These are phyloP conservation scores for Psylliodes chrysocephalus DNA, from an alignment of 2,888 invertebrate genomes.

Conservation along the genomic window DNA sequence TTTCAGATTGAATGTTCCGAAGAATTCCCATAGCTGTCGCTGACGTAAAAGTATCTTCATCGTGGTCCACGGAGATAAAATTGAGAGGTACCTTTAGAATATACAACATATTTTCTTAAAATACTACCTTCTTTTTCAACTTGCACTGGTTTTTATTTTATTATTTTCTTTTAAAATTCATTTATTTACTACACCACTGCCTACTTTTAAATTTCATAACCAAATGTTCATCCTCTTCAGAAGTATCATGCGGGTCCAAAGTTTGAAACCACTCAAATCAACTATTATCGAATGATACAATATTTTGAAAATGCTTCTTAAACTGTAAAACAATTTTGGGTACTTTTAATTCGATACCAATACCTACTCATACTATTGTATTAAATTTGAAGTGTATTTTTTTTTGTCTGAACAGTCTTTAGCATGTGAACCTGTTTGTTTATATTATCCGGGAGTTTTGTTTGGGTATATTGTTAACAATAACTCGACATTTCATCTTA, in stretches of 20 bases:
- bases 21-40: too few relatives aligned
- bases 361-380: not conserved
- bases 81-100: too few relatives aligned
- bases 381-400: constrained; percentile 13
- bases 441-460: constrained; percentile 7
- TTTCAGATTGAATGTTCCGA: too few relatives aligned
- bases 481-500: constrained; percentile 16
- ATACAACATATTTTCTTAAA: too few relatives aligned
- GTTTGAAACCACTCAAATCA: not conserved
- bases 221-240: not conserved
- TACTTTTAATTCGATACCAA: not conserved
- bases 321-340: not conserved
- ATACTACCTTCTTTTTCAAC: too few relatives aligned
- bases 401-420: constrained; percentile 14
- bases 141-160: too few relatives aligned
- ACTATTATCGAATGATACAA: constrained; percentile 10
- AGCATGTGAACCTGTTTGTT: constrained; percentile 17
- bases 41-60: too few relatives aligned
- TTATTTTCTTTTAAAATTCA: too few relatives aligned
- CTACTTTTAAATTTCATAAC: not conserved
- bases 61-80: too few relatives aligned
- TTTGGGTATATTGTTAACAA: constrained; percentile 21
- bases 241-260: not conserved
- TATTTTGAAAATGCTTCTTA: constrained; percentile 1
- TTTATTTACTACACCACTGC: not conserved